phyloP scores from a whole-genome alignment of 2,888 invertebrate species.

The Pammene fasciana region DNA sequence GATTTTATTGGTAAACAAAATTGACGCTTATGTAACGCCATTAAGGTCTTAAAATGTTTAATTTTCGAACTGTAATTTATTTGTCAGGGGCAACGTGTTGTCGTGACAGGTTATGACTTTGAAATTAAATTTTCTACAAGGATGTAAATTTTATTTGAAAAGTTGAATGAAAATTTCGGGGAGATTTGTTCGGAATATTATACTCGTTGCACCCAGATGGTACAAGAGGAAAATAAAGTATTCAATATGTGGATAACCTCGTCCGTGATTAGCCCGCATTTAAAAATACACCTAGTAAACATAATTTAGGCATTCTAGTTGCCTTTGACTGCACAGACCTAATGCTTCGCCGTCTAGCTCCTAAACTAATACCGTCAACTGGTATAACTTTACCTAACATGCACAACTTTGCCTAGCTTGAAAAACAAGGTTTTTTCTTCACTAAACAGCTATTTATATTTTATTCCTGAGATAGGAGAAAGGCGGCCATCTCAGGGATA shows the following conservation, averaged over 20 bases:
- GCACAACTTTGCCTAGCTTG: too few species aligned
- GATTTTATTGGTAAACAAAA: not conserved
- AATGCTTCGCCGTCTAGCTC: not conserved
- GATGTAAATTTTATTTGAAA: conserved; percentile 15
- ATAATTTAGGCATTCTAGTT: not conserved
- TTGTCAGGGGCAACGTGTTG: conserved; percentile 12
- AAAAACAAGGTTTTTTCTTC: too few species aligned
- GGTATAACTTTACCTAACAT: too few species aligned
- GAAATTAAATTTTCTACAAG: conserved; percentile 20
- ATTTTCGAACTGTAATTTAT: not conserved
- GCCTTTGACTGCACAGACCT: not conserved
- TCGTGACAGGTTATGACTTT: conserved; percentile 30
- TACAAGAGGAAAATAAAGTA: not conserved
- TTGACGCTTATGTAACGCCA: not conserved
- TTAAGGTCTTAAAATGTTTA: conserved; percentile 1
- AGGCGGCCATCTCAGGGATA: too few species aligned
- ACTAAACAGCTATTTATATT: too few species aligned
- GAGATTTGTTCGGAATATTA: not conserved
- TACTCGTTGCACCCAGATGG: not conserved
- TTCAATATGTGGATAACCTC: too few species aligned
- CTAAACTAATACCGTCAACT: too few species aligned
- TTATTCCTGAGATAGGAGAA: too few species aligned
- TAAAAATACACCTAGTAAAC: too few species aligned
- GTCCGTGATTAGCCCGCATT: too few species aligned
- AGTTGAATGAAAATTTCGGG: not conserved